Evolutionary conservation across 2,888 invertebrate genomes (phyloP), one percentile per base, ranked within the genome.

Genomic region (Serrognathus titanus): DNA sequence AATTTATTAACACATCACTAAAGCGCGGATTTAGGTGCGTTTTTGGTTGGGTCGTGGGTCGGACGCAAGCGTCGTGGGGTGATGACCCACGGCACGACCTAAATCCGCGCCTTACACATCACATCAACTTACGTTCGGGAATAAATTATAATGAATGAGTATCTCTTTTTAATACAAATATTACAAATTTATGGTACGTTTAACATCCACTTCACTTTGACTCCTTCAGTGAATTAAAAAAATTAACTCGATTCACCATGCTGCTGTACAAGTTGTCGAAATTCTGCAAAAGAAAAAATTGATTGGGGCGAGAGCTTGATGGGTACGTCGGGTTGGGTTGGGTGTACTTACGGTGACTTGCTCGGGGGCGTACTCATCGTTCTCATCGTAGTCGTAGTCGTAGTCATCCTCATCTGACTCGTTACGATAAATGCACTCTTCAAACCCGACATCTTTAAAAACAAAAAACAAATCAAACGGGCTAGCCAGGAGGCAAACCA

Each of bases 341-440:
- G 3, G 16, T 16, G 16, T 16, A 31, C 58, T 62, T 54, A 60
- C 62, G 24, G 48, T 55, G 40, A 55, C 52, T 40, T 49, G 55
- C 8, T 59, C 57, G 12, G 39, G n/a, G 13, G 40, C 47, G 41
- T 55, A 54, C 9, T 59, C 54, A 8, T 55, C 57, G 45, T 59
- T 56, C 9, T 57, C 59, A 41, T 59, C 59, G 39, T 59, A 54
- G 35, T 45, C 48, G 47, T 53, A 39, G 35, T 57, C 49, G 12
- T 31, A 51, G 35, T 51, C 53, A 6, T 51, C 53, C 37, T 48
- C 50, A 16, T 40, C 12, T 31, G 12, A 20, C 41, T n/a, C 37
- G 16, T n/a, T 47, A 12, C 50, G 39, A 31, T 40, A 40, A 50
- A 50, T 38, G 9, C 35, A n/a, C n/a, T 31, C 24, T 24, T n/a